Conservation (phyloP, 2,113 vertebrate species). For the Gallinago undulata region DNA sequence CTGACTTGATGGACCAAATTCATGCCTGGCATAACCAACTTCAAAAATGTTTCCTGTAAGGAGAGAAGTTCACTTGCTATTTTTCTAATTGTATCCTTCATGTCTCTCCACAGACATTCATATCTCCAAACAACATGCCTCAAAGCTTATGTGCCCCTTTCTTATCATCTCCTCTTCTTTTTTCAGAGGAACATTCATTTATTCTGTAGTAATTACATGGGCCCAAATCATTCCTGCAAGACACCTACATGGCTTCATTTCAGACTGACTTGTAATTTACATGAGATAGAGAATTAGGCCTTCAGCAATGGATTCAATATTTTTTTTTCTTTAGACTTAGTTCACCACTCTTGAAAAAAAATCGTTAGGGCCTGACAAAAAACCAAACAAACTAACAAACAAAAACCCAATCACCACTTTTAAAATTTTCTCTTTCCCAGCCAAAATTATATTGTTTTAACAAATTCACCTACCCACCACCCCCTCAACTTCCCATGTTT, state of each 20-base stretch:
- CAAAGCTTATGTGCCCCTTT: background rate
- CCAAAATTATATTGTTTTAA: background rate
- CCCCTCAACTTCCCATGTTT: background rate
- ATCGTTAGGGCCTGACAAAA: background rate
- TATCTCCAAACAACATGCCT: background rate
- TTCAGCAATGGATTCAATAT: background rate
- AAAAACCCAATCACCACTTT: background rate
- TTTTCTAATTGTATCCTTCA: background rate
- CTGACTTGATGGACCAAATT: background rate
- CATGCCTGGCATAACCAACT: background rate
- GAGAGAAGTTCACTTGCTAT: background rate
- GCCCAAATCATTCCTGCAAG: background rate
- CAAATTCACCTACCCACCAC: background rate
- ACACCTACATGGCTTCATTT: background rate
- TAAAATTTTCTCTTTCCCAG: background rate
- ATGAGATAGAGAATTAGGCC: background rate
- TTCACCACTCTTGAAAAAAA: background rate
- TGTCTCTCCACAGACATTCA: background rate
- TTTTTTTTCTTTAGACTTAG: background rate
- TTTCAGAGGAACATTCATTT: background rate
- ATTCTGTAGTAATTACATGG: background rate
- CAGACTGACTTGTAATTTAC: background rate
- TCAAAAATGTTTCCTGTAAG: background rate
- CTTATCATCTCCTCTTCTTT: background rate
- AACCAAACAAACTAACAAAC: background rate